Conservation (phyloP, 2,888 invertebrate species). For the Ochlodes sylvanus region DNA sequence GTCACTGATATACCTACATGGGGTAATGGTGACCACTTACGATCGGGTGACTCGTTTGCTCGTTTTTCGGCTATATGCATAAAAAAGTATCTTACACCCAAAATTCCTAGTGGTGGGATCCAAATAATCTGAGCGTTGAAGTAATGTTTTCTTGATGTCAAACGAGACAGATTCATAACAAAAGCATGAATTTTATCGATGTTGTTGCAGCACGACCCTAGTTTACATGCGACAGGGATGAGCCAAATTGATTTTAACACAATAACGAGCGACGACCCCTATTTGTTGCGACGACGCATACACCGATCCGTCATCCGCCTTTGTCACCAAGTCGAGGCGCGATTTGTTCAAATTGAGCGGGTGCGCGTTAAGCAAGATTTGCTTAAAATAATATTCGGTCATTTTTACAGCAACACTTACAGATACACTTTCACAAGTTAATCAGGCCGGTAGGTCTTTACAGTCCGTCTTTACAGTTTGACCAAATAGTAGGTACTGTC, state of each 20-base stretch:
- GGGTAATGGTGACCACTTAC: no score
- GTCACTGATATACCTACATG: no score
- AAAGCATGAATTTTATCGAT: slow-evolving; percentile 11
- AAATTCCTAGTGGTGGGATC: no score
- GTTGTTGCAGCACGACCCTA: slow-evolving; percentile 16
- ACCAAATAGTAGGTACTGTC: no score
- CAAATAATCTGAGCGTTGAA: no score
- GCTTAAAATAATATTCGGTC: slow-evolving; percentile 5
- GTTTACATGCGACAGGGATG: slow-evolving; percentile 64
- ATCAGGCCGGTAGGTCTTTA: no score
- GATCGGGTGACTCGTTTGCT: no score
- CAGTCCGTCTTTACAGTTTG: no score
- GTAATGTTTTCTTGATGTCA: no score
- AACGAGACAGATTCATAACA: background rate
- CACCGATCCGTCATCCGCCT: slow-evolving; percentile 72
- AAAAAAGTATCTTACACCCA: no score
- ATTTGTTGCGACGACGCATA: slow-evolving; percentile 75
- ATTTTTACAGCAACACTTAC: background rate
- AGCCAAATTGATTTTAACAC: slow-evolving; percentile 84
- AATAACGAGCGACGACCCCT: slow-evolving; percentile 78
- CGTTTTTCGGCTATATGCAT: no score
- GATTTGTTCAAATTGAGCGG: slow-evolving; percentile 36
- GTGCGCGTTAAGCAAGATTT: slow-evolving; percentile 2
- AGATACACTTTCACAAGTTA: no score
- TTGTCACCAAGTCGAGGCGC: slow-evolving; percentile 45